Evolutionary conservation across 2,113 vertebrate species (phyloP).

Genomic region (Procavia capensis): DNA sequence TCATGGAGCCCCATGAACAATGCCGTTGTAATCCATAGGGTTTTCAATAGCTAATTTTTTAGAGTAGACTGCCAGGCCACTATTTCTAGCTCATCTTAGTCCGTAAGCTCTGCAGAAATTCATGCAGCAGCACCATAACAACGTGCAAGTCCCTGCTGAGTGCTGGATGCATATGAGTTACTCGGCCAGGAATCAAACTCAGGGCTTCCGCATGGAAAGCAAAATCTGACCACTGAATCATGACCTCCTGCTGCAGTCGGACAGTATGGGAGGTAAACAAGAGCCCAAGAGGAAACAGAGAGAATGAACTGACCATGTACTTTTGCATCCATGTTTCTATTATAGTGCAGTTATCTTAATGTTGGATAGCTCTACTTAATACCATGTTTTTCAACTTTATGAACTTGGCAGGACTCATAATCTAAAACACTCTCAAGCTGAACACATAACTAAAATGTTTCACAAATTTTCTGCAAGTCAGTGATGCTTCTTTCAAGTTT

Average conservation of each 20-base stretch:
- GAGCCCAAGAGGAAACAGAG: background rate
- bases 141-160: no score
- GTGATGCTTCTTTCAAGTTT: background rate
- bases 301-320: background rate
- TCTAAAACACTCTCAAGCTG: background rate
- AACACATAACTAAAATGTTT: background rate
- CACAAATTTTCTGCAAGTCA: background rate
- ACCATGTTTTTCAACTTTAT: background rate
- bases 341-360: background rate
- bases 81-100: no score
- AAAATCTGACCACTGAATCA: no score
- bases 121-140: no score
- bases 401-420: background rate
- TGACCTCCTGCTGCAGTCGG: background rate
- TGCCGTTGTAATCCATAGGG: no score
- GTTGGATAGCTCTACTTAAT: background rate
- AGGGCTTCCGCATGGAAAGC: no score
- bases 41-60: no score
- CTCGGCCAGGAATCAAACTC: no score
- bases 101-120: no score
- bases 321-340: background rate
- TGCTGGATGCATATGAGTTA: no score
- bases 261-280: background rate
- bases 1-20: no score
- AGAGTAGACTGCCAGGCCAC: no score